phyloP scores from a whole-genome alignment of 2,888 invertebrate species.

The Hoplodrina ambigua region DNA sequence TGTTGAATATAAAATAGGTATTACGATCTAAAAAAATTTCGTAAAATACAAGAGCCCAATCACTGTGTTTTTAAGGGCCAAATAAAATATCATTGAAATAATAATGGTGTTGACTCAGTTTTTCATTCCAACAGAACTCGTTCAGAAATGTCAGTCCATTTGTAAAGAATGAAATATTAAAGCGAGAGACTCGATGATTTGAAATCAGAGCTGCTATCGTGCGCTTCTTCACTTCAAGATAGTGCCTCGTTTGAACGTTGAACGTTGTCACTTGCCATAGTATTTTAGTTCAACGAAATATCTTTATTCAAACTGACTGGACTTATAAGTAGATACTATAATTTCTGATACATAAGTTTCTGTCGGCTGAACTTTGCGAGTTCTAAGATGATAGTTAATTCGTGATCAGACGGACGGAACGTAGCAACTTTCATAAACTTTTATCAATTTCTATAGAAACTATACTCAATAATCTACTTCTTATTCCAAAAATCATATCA shows the following conservation, averaged over 20 bases:
- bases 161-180: constrained; percentile 85
- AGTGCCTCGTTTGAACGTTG: constrained; percentile 66
- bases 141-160: constrained; percentile 79
- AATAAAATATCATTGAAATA: constrained; percentile 69
- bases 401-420: constrained; percentile 20
- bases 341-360: not conserved
- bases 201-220: constrained; percentile 77
- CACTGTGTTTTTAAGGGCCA: constrained; percentile 51
- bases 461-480: constrained; percentile 1
- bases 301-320: not conserved
- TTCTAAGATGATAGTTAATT: constrained; percentile 35
- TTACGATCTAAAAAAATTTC: constrained; percentile 31
- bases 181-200: constrained; percentile 78
- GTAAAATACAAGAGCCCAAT: constrained; percentile 46
- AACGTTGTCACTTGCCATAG: constrained; percentile 29
- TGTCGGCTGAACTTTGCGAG: constrained; percentile 25
- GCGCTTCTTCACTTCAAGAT: constrained; percentile 71
- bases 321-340: not conserved
- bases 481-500: not conserved
- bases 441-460: not conserved
- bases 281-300: not conserved
- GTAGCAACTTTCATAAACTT: constrained; percentile 20
- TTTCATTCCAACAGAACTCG: constrained; percentile 75
- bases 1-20: constrained; percentile 42
- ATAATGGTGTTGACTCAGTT: constrained; percentile 76